Percentiles rank a stretch among this genome's conserved stretches.
These are phyloP conservation scores for Zeus faber DNA, from an alignment of 2,113 vertebrate genomes.

Conservation along the genomic window DNA sequence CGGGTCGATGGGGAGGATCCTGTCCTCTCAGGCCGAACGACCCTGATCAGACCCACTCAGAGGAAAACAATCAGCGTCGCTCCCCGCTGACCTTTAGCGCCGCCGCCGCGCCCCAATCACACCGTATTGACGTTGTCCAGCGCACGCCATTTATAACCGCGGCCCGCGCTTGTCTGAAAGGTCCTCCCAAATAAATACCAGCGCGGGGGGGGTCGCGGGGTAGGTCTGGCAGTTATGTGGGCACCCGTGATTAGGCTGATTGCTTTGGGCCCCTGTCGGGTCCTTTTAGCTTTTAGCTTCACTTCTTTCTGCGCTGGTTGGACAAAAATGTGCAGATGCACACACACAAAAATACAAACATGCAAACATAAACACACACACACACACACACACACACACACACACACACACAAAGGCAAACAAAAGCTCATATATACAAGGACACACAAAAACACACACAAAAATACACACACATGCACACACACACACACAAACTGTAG, in stretches of 20 bases:
- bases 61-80: conserved; percentile 71
- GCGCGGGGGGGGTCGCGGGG: conserved; percentile 62
- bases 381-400: too few species aligned
- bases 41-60: conserved; percentile 69
- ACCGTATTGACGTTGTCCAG: conserved; percentile 70
- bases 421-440: too few species aligned
- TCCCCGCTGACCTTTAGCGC: conserved; percentile 69
- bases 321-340: too few species aligned
- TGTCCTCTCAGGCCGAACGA: conserved; percentile 66
- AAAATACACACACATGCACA: not conserved
- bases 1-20: too few species aligned
- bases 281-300: conserved; percentile 12
- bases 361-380: too few species aligned
- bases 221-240: too few species aligned
- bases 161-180: conserved; percentile 47
- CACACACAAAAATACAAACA: too few species aligned
- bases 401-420: too few species aligned
- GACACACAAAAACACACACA: too few species aligned
- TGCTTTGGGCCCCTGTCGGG: conserved; percentile 10
- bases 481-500: conserved; percentile 17
- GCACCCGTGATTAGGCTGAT: conserved; percentile 33
- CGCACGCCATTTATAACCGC: conserved; percentile 66
- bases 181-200: conserved; percentile 61
- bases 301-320: too few species aligned
- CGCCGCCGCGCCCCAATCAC: conserved; percentile 68